Percentiles rank a stretch among this genome's conserved stretches.
These are phyloP conservation scores for Tuberolachnus salignus DNA, from an alignment of 2,888 invertebrate species.

Conservation along the genomic window DNA sequence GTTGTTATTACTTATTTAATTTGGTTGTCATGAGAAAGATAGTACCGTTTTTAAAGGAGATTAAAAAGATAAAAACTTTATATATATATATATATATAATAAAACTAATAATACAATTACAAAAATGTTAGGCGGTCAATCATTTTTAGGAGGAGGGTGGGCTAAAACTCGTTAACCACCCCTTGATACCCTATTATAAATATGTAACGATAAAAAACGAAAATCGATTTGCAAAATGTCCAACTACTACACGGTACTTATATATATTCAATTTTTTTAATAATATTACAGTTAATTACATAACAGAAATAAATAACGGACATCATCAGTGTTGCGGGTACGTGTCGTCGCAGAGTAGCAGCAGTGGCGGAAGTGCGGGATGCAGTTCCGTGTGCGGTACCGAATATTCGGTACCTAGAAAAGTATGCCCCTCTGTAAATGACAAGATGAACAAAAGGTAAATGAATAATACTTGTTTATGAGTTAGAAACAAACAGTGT, in stretches of 20 bases:
- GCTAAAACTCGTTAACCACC: too few species aligned
- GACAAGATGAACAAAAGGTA: constrained; percentile 44
- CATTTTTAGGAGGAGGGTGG: too few species aligned
- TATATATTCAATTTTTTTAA: too few species aligned
- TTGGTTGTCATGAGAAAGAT: too few species aligned
- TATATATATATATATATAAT: too few species aligned
- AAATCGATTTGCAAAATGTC: not conserved
- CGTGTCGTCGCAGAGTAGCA: constrained; percentile 41
- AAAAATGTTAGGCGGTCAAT: too few species aligned
- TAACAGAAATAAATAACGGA: constrained; percentile 47
- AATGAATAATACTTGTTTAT: constrained; percentile 10
- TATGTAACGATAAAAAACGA: not conserved
- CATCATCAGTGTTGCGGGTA: constrained; percentile 48
- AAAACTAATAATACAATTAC: too few species aligned
- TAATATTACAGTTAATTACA: constrained; percentile 30
- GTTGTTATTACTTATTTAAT: too few species aligned
- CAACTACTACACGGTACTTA: not conserved
- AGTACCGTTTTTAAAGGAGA: too few species aligned
- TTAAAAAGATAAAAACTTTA: too few species aligned
- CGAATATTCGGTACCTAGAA: constrained; percentile 69
- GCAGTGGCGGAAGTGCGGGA: constrained; percentile 63
- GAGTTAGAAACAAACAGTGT: not conserved
- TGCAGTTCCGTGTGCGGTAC: constrained; percentile 66
- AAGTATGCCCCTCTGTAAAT: constrained; percentile 48
- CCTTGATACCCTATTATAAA: too few species aligned